Evolutionary conservation across 2,797 vertebrate genomes (phyloP), one percentile per base, ranked within the genome.

Genomic region (Catostomus latipinnis): DNA sequence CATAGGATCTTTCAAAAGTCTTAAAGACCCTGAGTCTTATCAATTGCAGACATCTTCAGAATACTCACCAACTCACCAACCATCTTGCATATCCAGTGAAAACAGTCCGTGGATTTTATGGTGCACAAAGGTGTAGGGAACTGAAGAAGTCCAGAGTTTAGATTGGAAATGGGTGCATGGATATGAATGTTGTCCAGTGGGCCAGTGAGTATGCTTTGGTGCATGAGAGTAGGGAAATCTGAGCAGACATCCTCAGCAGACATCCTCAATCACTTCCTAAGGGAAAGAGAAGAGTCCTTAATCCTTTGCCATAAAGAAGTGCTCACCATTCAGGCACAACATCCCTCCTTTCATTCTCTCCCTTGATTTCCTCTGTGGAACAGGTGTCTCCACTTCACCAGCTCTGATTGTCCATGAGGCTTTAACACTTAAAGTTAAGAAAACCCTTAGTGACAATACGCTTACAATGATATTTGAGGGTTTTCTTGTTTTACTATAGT

Each of bases 311-410:
- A 6, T n/a, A 76, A 13, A 60, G 54, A 58, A 60, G 18, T 69
- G n/a, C 65, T 77, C 65, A 77, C 46, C 65, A 52, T 77, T 77
- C 54, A 9, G 48, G 66, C 18, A 66, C 11, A 7, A 16, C 12
- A 66, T 67, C 72, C 22, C 58, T 46, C 46, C 69, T 52, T 69
- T 69, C 69, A 65, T 77, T 77, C 18, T 69, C 54, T 50, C 63
- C 46, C 13, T 50, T 49, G 12, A 54, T 65, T 66, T 45, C 58
- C 53, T 61, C 45, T 54, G 65, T 13, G 2, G 48, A 60, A 77
- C 46, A 12, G 14, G 65, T 76, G 6, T 76, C 74, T 76, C 46
- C 18, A 16, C 10, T 18, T 50, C 48, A 68, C 58, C 74, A 43
- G 12, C 50, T 57, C 52, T 45, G 10, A 12, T 43, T 54, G 62